Base-by-base conservation (phyloP, 2,888 invertebrate genomes). In the Phoenoteleia sp. region DNA sequence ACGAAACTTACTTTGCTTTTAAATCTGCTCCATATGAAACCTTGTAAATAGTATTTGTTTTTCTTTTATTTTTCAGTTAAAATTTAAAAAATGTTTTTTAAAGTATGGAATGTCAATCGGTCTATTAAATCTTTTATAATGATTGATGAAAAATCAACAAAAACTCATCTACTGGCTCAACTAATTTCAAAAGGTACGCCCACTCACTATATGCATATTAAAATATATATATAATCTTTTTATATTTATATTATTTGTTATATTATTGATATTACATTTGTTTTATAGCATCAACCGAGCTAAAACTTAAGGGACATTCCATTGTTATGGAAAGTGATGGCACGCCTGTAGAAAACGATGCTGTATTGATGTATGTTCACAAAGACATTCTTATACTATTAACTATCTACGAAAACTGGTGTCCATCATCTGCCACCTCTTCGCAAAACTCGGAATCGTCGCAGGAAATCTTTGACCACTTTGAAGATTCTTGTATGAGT, bases 11-110 rank as follows among this genome's bases (percentile, higher is more conserved):
- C 52, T 74, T 19, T 11, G 21, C 15, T 62, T 74, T 74, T 11
- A 62, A 52, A 62, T 74, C 52, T 62, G 49, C 52, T 42, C 74
- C 74, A 52, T 74, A 74, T 13, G 62, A 62, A 23, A 39, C 7
- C 15, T 49, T 72, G 49, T 72, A 72, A 72, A 36, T 45, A 56
- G 29, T 36, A 21, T 36, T 36, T 58, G 6, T 36, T 47, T 47
- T 21, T 11, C 1, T 9, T 21, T 47, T 21, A 11, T 5, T 47
- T 47, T 47, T 47, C 21, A 47, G 47, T 47, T 47, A 21, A 47
- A 21, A 25, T 47, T 47, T 47, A 47, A 21, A 25, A 7, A 25
- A 52, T 52, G 25, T n/a, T 52, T 52, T 52, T 52, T 25, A 52
- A 52, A 52, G 25, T 52, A 7, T 52, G 52, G 52, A 52, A 9